Evolutionary conservation across 2,113 vertebrate species (phyloP).

Genomic region (Heterotilapia buettikoferi): DNA sequence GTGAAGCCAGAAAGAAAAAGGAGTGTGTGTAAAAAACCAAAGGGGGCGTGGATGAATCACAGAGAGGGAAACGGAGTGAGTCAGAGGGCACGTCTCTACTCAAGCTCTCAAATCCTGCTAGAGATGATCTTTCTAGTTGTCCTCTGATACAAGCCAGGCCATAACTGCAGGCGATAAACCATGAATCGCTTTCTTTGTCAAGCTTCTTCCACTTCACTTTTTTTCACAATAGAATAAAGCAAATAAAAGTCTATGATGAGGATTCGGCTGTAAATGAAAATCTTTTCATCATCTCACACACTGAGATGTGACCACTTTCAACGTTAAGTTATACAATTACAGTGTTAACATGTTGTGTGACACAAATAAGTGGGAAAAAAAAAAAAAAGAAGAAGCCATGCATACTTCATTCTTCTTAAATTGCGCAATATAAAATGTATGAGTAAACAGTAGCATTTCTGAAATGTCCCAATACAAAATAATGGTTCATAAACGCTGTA

Average conservation of each 20-base stretch:
- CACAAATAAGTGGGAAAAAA: neutral
- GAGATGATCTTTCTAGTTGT: slow-evolving; percentile 18
- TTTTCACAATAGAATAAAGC: neutral
- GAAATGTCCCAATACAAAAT: neutral
- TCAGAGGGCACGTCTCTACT: slow-evolving; percentile 42
- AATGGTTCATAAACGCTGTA: neutral
- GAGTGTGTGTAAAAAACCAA: neutral
- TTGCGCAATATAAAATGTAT: neutral
- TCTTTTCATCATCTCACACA: neutral
- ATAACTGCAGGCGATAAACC: neutral
- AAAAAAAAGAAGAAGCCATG: neutral
- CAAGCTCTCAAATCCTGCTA: slow-evolving; percentile 2
- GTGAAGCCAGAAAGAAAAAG: neutral
- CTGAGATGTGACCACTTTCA: neutral
- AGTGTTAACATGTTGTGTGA: neutral
- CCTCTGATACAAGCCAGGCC: slow-evolving; percentile 7
- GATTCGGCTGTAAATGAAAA: neutral
- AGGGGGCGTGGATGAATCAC: slow-evolving; percentile 31
- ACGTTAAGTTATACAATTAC: neutral
- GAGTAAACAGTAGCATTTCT: neutral
- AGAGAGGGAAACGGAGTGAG: slow-evolving; percentile 25
- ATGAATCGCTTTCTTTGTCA: neutral
- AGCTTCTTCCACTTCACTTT: neutral
- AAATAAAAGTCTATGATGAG: neutral
- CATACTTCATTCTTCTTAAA: neutral